Percentiles rank a stretch among this genome's conserved stretches.
These are phyloP conservation scores for Oreochromis spilurus DNA, from an alignment of 2,113 vertebrate genomes.

Conservation along the genomic window DNA sequence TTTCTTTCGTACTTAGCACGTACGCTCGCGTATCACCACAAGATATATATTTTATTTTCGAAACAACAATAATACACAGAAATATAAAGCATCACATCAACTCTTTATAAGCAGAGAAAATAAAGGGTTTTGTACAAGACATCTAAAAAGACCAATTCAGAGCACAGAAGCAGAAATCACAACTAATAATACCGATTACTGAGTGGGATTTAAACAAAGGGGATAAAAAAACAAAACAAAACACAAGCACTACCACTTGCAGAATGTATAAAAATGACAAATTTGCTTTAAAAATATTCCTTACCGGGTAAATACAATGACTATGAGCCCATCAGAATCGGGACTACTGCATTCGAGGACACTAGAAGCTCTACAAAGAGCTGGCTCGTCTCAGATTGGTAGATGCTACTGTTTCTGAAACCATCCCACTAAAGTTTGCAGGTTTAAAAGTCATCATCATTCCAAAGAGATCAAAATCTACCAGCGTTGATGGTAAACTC, in stretches of 20 bases:
- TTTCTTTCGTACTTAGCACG: neutral
- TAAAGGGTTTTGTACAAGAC: constrained; percentile 52
- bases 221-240: neutral
- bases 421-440: neutral
- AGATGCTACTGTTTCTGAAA: constrained; percentile 68
- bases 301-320: constrained; percentile 31
- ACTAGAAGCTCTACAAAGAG: constrained; percentile 38
- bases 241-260: constrained; percentile 43
- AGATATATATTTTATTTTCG: constrained; percentile 66
- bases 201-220: constrained; percentile 24
- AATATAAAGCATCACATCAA: constrained; percentile 60
- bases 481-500: neutral
- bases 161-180: constrained; percentile 43
- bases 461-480: neutral
- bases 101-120: constrained; percentile 55
- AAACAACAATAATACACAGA: constrained; percentile 58
- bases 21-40: neutral
- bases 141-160: constrained; percentile 45
- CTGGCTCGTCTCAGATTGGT: constrained; percentile 52
- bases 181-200: constrained; percentile 43
- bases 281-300: constrained; percentile 49
- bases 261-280: constrained; percentile 57
- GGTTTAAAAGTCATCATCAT: neutral
- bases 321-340: constrained; percentile 9
- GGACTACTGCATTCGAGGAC: constrained; percentile 22